Conservation (phyloP, 1,140 invertebrate genomes). For the Plutomurus gul region DNA sequence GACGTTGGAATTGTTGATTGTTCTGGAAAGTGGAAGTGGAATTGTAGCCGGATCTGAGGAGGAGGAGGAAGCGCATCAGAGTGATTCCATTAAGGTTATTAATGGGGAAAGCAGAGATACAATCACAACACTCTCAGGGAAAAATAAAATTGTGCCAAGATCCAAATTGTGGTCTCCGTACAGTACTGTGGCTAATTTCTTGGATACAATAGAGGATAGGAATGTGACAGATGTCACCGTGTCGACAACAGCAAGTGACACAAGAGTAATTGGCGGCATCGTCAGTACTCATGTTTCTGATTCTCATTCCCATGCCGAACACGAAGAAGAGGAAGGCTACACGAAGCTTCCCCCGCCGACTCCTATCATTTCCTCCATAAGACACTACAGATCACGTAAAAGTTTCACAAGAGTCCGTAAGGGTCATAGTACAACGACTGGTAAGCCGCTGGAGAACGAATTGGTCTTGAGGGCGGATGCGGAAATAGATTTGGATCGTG, state of each 20-base stretch:
- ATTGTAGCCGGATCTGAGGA: background rate
- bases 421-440: background rate
- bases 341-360: background rate
- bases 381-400: conserved; percentile 51
- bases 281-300: background rate
- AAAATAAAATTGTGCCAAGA: conserved; percentile 24
- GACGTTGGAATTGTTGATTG: background rate
- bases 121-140: background rate
- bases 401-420: conserved; percentile 42
- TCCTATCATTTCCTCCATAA: conserved; percentile 45
- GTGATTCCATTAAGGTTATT: background rate
- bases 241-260: background rate
- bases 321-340: background rate
- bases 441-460: background rate
- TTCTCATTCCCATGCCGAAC: background rate
- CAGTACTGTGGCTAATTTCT: conserved; percentile 33
- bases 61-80: conserved; percentile 11
- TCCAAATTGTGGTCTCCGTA: conserved; percentile 44
- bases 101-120: background rate
- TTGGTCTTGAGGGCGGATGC: background rate
- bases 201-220: conserved; percentile 29
- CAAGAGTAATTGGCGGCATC: background rate
- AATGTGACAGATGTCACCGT: conserved; percentile 17
- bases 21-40: background rate
- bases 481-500: background rate